phyloP scores from a whole-genome alignment of 2,888 invertebrate species.

The Lysandra coridon region DNA sequence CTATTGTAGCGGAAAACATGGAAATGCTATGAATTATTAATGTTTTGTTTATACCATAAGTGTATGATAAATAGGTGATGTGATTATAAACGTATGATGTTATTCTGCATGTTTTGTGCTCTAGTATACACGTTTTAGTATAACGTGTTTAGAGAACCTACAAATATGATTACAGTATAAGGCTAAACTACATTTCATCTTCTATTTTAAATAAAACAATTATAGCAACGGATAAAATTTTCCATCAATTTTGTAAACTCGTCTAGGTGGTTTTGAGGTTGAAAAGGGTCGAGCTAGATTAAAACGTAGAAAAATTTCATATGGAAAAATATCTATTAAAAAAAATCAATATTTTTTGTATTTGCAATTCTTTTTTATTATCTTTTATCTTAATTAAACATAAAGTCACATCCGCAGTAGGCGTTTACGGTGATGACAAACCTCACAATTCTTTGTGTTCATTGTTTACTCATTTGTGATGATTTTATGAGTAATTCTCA shows the following conservation, averaged over 20 bases:
- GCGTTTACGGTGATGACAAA: neutral
- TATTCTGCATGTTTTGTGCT: neutral
- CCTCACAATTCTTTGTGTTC: neutral
- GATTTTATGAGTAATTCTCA: neutral
- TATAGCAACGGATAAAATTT: no score
- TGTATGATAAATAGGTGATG: neutral
- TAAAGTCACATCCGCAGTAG: neutral
- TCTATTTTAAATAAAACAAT: no score
- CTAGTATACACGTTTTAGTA: neutral
- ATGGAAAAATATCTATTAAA: no score
- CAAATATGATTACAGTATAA: no score
- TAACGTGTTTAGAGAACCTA: neutral
- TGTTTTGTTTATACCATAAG: neutral
- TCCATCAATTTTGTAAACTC: no score
- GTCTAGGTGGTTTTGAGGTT: no score
- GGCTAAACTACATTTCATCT: no score
- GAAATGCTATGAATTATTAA: constrained; percentile 23
- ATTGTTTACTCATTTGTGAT: constrained; percentile 8
- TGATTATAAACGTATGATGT: neutral
- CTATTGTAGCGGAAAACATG: constrained; percentile 48
- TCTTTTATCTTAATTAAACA: neutral
- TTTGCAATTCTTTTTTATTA: no score
- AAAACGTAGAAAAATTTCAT: no score
- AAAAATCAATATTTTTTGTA: no score
- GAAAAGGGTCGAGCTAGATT: no score